Conservation (phyloP, 2,797 vertebrate species). For the Bradypodion ventrale region DNA sequence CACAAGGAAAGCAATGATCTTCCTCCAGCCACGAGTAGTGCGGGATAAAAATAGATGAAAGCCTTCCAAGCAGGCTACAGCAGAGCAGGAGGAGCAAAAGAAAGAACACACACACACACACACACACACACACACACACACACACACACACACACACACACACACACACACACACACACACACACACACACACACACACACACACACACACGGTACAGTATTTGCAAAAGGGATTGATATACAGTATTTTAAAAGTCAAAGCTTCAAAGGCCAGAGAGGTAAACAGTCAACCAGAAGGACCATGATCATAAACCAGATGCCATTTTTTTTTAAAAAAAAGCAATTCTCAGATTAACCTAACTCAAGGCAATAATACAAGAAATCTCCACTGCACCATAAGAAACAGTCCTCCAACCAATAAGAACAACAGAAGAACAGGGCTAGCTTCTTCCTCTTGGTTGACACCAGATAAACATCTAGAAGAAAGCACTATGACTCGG, state of each 20-base stretch:
- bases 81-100: too few species aligned
- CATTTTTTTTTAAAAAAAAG: not conserved
- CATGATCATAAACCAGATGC: not conserved
- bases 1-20: conserved; percentile 43
- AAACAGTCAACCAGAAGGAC: not conserved
- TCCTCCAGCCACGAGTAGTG: conserved; percentile 55
- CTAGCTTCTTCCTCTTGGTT: too few species aligned
- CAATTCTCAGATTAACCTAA: not conserved
- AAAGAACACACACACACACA: too few species aligned
- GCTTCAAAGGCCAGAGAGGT: not conserved
- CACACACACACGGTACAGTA: too few species aligned
- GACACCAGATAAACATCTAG: not conserved
- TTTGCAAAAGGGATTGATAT: not conserved
- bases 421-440: too few species aligned
- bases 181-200: too few species aligned
- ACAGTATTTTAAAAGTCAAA: not conserved
- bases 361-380: not conserved
- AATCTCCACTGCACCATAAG: not conserved
- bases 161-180: too few species aligned
- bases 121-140: too few species aligned
- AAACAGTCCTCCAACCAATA: too few species aligned
- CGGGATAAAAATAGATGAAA: conserved; percentile 77
- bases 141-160: too few species aligned
- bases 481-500: not conserved
- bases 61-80: conserved; percentile 33